These are phyloP conservation scores for Chaetops frenatus DNA, from an alignment of 2,113 vertebrate species.

Conservation along the genomic window DNA sequence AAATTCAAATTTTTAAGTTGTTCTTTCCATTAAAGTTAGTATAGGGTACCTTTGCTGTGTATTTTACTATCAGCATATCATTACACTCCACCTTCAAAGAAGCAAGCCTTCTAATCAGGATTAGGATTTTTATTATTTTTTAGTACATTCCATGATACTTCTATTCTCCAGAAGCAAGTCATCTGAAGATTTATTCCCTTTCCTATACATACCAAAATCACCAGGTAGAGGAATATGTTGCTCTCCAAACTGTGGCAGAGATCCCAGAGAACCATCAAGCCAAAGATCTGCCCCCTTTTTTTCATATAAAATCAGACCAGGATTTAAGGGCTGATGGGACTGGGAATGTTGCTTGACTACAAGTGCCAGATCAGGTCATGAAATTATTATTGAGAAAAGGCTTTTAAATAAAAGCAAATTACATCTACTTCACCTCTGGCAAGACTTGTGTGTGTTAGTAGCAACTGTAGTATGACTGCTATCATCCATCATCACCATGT, in stretches of 20 bases:
- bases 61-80: not conserved
- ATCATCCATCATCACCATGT: not conserved
- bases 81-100: not conserved
- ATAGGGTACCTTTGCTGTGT: not conserved
- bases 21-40: not conserved
- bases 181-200: not conserved
- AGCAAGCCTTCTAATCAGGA: not conserved
- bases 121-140: not conserved
- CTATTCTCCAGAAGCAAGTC: not conserved
- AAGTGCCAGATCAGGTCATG: not conserved
- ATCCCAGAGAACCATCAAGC: not conserved
- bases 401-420: not conserved
- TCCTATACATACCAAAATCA: not conserved
- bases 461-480: not conserved
- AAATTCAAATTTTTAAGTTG: not conserved
- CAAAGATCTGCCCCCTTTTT: not conserved
- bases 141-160: not conserved
- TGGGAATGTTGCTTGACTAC: not conserved
- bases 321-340: not conserved
- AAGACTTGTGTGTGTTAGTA: not conserved
- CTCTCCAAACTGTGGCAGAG: not conserved
- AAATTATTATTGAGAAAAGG: not conserved
- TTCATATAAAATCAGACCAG: not conserved
- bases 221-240: accelerated
- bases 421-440: not conserved